Conservation (phyloP, 1,140 invertebrate species). For the Panagrolaimus sp. region DNA sequence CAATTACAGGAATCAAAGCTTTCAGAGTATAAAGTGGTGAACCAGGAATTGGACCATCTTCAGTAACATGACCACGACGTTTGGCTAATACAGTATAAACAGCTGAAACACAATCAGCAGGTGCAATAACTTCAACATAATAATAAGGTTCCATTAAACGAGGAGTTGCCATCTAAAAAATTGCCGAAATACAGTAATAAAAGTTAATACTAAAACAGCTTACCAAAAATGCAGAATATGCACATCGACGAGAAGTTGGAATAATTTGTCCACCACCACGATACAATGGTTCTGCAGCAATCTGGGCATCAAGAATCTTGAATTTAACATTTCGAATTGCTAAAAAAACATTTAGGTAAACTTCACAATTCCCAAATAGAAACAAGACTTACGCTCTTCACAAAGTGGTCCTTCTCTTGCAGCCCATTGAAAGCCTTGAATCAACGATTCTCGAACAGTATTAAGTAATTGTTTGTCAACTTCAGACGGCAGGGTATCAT, state of each 20-base stretch:
- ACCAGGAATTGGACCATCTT: conserved; percentile 96
- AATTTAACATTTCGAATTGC: conserved; percentile 97
- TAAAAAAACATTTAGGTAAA: conserved; percentile 54
- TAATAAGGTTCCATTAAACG: conserved; percentile 98
- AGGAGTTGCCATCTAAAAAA: conserved; percentile 80
- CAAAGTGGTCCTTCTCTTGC: conserved; percentile 94
- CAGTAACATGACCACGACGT: conserved; percentile 90
- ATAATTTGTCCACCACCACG: conserved; percentile 96
- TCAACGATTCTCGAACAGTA: conserved; percentile 90
- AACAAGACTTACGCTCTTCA: conserved; percentile 74
- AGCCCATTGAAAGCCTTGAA: conserved; percentile 97
- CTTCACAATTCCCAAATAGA: neutral
- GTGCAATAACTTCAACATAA: conserved; percentile 96
- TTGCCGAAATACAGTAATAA: neutral
- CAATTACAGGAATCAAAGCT: conserved; percentile 97
- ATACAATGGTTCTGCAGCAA: conserved; percentile 88
- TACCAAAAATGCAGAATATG: conserved; percentile 89
- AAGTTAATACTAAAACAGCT: conserved; percentile 10
- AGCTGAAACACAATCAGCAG: conserved; percentile 98
- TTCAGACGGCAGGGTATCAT: conserved; percentile 96
- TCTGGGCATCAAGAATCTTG: conserved; percentile 95
- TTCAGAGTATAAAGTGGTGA: conserved; percentile 97
- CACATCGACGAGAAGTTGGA: conserved; percentile 86
- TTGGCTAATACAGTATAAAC: conserved; percentile 96
- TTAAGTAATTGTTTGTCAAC: conserved; percentile 81